Conservation (phyloP, 1,140 invertebrate species). For the Zaprionus lachaisei region DNA sequence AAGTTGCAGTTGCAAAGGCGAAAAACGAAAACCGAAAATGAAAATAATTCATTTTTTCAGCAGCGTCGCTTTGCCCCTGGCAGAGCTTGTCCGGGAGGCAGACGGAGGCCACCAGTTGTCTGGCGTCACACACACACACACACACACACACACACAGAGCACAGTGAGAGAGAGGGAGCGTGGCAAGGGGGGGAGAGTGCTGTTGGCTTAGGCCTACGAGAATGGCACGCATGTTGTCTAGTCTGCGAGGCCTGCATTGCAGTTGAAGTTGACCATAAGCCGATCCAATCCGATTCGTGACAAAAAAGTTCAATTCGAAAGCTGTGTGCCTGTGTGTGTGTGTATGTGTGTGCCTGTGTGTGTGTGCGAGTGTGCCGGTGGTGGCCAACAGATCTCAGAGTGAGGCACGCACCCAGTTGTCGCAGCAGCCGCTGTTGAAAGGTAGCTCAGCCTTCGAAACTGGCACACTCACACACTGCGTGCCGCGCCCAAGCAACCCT, state of each 20-base stretch:
- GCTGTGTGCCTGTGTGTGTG: constrained; percentile 31
- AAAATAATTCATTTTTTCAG: constrained; percentile 83
- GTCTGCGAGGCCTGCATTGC: constrained; percentile 26
- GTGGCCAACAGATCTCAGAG: constrained; percentile 51
- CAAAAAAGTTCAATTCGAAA: constrained; percentile 82
- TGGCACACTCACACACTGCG: constrained; percentile 52
- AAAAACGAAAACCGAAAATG: constrained; percentile 46
- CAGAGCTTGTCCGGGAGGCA: constrained; percentile 27
- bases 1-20: constrained; percentile 36
- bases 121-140: constrained; percentile 8
- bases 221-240: constrained; percentile 56
- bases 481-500: constrained; percentile 58
- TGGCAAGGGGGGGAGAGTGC: neutral
- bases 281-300: constrained; percentile 56
- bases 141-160: neutral
- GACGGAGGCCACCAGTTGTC: constrained; percentile 13
- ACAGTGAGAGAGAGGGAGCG: neutral
- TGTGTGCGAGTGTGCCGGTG: constrained; percentile 45
- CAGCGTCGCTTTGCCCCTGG: constrained; percentile 64
- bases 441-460: constrained; percentile 77
- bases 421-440: constrained; percentile 62
- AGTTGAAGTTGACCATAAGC: constrained; percentile 4
- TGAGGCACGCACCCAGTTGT: constrained; percentile 67
- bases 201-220: constrained; percentile 42
- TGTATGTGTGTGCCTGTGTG: constrained; percentile 14